phyloP scores from a whole-genome alignment of 1,140 invertebrate species.

The Globodera rostochiensis region DNA sequence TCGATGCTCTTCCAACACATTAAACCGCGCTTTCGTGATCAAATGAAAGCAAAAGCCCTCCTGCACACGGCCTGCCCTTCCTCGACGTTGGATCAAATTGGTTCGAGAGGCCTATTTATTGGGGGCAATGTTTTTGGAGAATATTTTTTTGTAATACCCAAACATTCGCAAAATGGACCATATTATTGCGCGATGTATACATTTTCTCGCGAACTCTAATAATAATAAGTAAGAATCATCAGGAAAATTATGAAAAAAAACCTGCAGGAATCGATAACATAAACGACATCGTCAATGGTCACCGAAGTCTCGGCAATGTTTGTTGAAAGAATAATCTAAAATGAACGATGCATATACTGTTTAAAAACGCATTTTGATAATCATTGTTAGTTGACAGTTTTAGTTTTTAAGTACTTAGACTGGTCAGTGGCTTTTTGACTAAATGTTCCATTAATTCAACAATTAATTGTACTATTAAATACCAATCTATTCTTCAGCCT shows the following conservation, averaged over 20 bases:
- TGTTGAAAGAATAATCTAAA: conserved; percentile 77
- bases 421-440: too few relatives aligned
- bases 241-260: conserved; percentile 3
- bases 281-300: conserved; percentile 86
- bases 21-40: conserved; percentile 61
- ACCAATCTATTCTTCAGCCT: too few relatives aligned
- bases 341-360: too few relatives aligned
- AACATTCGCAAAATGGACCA: conserved; percentile 61
- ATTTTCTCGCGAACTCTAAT: conserved; percentile 54
- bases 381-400: too few relatives aligned
- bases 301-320: conserved; percentile 92
- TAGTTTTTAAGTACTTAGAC: too few relatives aligned
- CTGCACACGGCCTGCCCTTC: conserved; percentile 75
- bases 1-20: conserved; percentile 67
- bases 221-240: conserved; percentile 9
- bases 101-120: conserved; percentile 64
- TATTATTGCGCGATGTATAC: conserved; percentile 61
- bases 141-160: conserved; percentile 71
- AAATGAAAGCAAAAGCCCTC: conserved; percentile 80
- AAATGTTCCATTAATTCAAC: too few relatives aligned
- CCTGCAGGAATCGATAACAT: conserved; percentile 86
- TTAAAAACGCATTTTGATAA: too few relatives aligned
- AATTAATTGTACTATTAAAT: too few relatives aligned
- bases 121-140: background rate
- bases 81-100: conserved; percentile 73